Evolutionary conservation across 2,113 vertebrate species (phyloP).

Genomic region (Danio rerio): GRCz12tu NC_133193.1:53857001-53857500

Average conservation of each 20-base stretch:
- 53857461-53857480: no score
- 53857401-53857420: no score
- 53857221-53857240: neutral
- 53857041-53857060: neutral
- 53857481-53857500: no score
- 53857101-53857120: constrained; percentile 33
- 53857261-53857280: neutral
- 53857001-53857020: no score
- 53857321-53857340: neutral
- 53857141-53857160: constrained; percentile 32
- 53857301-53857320: neutral
- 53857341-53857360: no score
- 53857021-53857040: no score
- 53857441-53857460: no score
- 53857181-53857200: neutral
- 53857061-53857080: neutral
- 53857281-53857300: constrained; percentile 34
- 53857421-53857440: no score
- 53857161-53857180: neutral
- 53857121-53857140: constrained; percentile 3
- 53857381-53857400: no score
- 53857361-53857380: no score
- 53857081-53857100: neutral
- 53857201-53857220: constrained; percentile 13
- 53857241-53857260: neutral